Percentiles rank a stretch among this genome's conserved stretches.
Conservation (phyloP, 2,797 vertebrate genomes). For the Hemitrygon akajei region DNA sequence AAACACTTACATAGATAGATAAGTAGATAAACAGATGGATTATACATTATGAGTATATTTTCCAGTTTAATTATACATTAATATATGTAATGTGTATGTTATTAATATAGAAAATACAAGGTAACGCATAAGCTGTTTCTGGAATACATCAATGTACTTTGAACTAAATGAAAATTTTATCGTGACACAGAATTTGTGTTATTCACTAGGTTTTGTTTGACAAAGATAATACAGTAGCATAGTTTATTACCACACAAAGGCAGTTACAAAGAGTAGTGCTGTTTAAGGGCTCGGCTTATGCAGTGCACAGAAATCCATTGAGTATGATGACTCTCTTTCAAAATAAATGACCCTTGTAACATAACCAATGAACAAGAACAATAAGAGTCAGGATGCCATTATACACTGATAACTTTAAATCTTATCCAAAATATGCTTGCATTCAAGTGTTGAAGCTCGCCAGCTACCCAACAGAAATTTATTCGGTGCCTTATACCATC, state of each 20-base stretch:
- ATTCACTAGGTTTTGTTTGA: not conserved
- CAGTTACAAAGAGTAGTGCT: not conserved
- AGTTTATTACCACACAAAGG: not conserved
- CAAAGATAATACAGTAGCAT: not conserved
- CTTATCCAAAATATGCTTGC: not conserved
- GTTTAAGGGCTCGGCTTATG: not conserved
- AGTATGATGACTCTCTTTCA: not conserved
- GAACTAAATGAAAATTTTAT: constrained; percentile 7
- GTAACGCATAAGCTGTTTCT: not conserved
- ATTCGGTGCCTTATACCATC: not conserved
- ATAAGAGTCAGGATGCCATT: constrained; percentile 20
- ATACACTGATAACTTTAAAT: constrained; percentile 4
- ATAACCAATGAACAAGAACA: constrained; percentile 8
- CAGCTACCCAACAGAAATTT: not conserved
- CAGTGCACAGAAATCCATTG: not conserved
- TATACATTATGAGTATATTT: too few relatives aligned
- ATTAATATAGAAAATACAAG: not conserved
- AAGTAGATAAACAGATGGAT: too few relatives aligned
- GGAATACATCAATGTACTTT: not conserved
- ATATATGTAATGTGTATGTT: not conserved
- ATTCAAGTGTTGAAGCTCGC: not conserved
- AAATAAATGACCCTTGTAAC: constrained; percentile 3
- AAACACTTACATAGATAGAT: too few relatives aligned
- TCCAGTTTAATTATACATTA: too few relatives aligned
- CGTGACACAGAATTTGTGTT: not conserved